Conservation (phyloP, 2,113 vertebrate species). For the Acinonyx jubatus region DNA sequence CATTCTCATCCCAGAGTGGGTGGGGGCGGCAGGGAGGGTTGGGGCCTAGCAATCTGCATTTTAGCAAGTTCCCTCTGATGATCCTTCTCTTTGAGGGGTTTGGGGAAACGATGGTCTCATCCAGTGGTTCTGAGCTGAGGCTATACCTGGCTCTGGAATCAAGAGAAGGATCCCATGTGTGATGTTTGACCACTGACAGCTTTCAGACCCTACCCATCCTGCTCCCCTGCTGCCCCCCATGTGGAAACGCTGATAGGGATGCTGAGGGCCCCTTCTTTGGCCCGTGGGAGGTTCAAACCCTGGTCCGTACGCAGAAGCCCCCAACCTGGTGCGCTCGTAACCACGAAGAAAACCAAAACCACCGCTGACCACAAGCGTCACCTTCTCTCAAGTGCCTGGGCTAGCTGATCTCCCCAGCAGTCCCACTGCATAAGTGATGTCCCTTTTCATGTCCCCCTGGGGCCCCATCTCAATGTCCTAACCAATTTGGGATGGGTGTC, state of each 20-base stretch:
- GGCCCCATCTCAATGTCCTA: background rate
- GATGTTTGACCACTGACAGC: background rate
- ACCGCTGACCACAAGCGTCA: fast-evolving
- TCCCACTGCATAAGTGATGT: background rate
- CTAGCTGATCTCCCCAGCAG: background rate
- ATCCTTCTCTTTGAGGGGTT: background rate
- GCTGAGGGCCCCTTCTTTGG: background rate
- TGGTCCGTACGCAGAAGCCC: fast-evolving
- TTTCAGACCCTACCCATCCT: fast-evolving
- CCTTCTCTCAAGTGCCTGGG: background rate
- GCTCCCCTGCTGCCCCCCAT: too few relatives aligned
- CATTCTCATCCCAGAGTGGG: too few relatives aligned
- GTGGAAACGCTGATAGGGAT: background rate
- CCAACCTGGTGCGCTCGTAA: background rate
- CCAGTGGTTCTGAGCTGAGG: too few relatives aligned
- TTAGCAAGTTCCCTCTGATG: too few relatives aligned
- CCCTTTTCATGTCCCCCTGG: background rate
- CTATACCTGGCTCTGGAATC: background rate
- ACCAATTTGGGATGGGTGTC: background rate
- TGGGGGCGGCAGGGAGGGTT: too few relatives aligned
- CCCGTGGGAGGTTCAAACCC: background rate
- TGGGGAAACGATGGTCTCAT: background rate
- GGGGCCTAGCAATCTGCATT: background rate
- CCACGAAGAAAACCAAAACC: background rate
- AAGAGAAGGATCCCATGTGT: background rate